A percentile compares a stretch with the other conserved stretches of the same genome.
phyloP scores from a whole-genome alignment of 2,113 vertebrate genomes.

The Hassar affinis region DNA sequence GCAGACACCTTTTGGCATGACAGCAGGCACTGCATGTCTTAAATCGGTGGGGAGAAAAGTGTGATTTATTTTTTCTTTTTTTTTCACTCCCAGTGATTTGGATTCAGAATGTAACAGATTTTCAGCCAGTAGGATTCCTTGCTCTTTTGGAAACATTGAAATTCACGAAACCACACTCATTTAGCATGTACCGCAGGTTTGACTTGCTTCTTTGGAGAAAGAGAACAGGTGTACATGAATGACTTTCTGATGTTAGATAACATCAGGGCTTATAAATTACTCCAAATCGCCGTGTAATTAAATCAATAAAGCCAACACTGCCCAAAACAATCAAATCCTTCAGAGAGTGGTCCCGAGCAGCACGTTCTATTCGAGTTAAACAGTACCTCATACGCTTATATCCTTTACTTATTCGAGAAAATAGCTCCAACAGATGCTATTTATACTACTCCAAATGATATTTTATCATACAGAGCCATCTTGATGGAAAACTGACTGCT shows the following conservation, averaged over 20 bases:
- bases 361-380: background rate
- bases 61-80: constrained; percentile 23
- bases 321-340: background rate
- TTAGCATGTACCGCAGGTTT: background rate
- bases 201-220: background rate
- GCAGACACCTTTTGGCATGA: constrained; percentile 27
- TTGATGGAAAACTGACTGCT: constrained; percentile 61
- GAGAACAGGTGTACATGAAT: background rate
- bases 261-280: background rate
- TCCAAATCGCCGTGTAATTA: constrained; percentile 2
- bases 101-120: constrained; percentile 22
- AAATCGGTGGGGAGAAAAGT: constrained; percentile 8
- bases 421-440: background rate
- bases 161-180: background rate
- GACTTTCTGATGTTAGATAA: background rate
- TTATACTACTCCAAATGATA: background rate
- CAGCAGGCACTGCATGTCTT: constrained; percentile 27
- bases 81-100: background rate
- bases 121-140: constrained; percentile 25
- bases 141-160: background rate
- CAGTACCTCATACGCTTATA: background rate
- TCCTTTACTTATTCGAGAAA: background rate
- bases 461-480: constrained; percentile 45
- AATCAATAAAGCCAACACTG: background rate
- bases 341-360: background rate